Base-by-base conservation (phyloP, 2,113 vertebrate species). In the Genyomyrus donnyi region DNA sequence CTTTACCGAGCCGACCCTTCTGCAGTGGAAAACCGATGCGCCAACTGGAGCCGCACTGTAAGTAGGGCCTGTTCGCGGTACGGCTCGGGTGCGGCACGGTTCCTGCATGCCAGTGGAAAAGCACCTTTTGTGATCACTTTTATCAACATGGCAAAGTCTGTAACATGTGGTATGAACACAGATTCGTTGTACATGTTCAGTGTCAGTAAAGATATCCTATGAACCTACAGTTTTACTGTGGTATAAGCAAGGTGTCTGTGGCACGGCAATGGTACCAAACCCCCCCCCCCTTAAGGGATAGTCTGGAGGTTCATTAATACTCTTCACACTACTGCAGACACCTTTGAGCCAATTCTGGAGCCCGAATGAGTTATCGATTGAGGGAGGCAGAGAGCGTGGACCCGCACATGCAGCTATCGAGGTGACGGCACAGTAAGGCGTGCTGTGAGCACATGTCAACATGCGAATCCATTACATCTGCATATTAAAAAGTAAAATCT, bases 311-410 rank as follows among this genome's bases (percentile, higher is more conserved):
- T 92, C 86, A 91, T 53, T 92, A 89, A 74, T 80, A 90, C 91
- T 93, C 93, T 74, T 35, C 85, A 49, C 91, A 92, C 92, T 91
- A 90, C 93, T 90, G 77, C 91, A 91, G 92, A 70, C 88, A 89
- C 88, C 90, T 89, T 91, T 91, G 86, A 89, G 91, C 42, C 89
- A 90, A 90, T 92, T 91, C 89, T 87, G 52, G 62, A 89, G 49
- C 27, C 66, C 88, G 89, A 93, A 92, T 88, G 90, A 88, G 87
- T 66, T 94, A 94, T 95, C 92, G 93, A 95, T 93, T 92, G n/a
- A 91, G 53, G 0, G 24, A 90, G 45, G 11, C 53, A 66, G 93
- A 91, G 84, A 52, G 27, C 35, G 90, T 90, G 90, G 91, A 90
- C 50, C 86, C 90, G 93, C 89, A 90, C 91, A 89, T 74, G 83